Evolutionary conservation across 2,888 invertebrate species (phyloP).

Genomic region (Steinernema carpocapsae): DNA sequence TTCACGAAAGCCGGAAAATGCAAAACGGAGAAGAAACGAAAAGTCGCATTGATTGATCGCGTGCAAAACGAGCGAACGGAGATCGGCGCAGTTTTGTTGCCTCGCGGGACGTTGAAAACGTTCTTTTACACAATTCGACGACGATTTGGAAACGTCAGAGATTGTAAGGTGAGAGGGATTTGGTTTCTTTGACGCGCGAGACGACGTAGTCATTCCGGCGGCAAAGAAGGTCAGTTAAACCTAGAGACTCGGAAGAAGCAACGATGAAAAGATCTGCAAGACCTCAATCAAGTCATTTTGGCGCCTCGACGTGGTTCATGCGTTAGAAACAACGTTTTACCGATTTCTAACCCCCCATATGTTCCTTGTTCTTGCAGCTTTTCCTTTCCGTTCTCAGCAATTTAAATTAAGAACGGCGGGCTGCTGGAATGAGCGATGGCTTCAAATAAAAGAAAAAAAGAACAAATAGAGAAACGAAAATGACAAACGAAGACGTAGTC

Average conservation of each 20-base stretch:
- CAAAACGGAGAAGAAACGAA: neutral
- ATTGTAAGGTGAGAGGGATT: neutral
- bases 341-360: neutral
- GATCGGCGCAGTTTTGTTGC: neutral
- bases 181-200: neutral
- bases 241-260: neutral
- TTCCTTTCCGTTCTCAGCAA: too few species aligned
- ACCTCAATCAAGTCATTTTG: neutral
- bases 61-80: conserved; percentile 1
- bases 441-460: too few species aligned
- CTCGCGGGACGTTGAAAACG: conserved; percentile 3
- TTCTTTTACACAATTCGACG: conserved; percentile 23
- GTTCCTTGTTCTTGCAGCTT: neutral
- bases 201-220: neutral
- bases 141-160: neutral
- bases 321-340: neutral
- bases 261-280: neutral
- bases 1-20: neutral
- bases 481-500: too few species aligned
- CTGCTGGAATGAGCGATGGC: too few species aligned
- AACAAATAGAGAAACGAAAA: too few species aligned
- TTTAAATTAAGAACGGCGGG: too few species aligned
- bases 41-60: neutral
- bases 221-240: too few species aligned
- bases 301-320: neutral